phyloP scores from a whole-genome alignment of 2,797 vertebrate genomes.

The Lutjanus argentimaculatus region DNA sequence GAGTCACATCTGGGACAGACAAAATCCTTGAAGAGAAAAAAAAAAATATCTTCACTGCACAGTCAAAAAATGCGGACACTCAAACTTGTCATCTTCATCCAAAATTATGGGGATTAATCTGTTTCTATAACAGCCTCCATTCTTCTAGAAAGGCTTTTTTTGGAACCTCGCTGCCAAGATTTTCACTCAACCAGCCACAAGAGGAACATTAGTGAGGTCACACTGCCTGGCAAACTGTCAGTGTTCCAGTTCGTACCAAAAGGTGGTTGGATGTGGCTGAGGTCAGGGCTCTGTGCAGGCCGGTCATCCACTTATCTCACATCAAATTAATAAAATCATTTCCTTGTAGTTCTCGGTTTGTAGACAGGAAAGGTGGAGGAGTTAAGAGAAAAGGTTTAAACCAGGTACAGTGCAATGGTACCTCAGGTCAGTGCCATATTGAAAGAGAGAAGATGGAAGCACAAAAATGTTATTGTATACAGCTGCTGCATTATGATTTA shows the following conservation, averaged over 20 bases:
- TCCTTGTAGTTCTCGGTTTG: not conserved
- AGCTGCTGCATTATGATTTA: not conserved
- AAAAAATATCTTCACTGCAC: not conserved
- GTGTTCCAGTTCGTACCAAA: not conserved
- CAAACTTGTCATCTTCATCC: not conserved
- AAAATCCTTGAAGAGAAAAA: constrained; percentile 86
- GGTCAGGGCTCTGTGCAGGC: not conserved
- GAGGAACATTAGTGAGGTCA: not conserved
- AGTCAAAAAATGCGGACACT: not conserved
- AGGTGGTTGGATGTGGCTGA: not conserved
- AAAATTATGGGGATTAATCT: constrained; percentile 2
- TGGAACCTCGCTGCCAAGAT: not conserved
- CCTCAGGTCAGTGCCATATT: not conserved
- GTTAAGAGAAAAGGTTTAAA: too few species aligned
- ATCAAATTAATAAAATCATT: not conserved
- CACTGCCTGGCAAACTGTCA: not conserved
- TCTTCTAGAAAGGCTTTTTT: not conserved
- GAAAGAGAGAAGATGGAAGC: not conserved
- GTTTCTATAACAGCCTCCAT: not conserved
- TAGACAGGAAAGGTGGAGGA: not conserved
- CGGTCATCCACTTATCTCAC: not conserved
- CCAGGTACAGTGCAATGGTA: too few species aligned
- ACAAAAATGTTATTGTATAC: not conserved
- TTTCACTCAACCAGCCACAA: constrained; percentile 1
- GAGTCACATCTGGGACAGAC: constrained; percentile 93